phyloP scores from a whole-genome alignment of 1,140 invertebrate genomes.

The Drosophila gunungcola region DNA sequence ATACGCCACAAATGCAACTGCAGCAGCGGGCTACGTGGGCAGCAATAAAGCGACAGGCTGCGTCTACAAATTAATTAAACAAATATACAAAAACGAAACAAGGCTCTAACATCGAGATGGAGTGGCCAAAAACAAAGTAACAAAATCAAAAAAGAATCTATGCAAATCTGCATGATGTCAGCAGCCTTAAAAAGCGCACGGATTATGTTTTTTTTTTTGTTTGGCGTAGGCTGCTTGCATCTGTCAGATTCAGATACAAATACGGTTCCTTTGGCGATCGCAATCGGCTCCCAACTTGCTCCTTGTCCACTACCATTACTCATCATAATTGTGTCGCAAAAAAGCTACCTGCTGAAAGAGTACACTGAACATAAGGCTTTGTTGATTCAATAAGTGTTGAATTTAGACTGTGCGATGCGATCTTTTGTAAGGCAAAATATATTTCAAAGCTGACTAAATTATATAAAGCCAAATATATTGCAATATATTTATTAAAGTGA shows the following conservation, averaged over 20 bases:
- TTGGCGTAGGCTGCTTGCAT: constrained; percentile 46
- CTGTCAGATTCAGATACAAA: constrained; percentile 46
- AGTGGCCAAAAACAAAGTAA: constrained; percentile 21
- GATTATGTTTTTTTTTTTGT: constrained; percentile 23
- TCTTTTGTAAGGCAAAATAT: too few species aligned
- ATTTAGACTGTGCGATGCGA: too few species aligned
- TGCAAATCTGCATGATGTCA: constrained; percentile 78
- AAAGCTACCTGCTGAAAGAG: constrained; percentile 30
- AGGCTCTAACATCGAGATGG: constrained; percentile 39
- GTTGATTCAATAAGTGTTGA: too few species aligned
- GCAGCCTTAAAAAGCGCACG: constrained; percentile 51
- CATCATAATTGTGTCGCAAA: constrained; percentile 68
- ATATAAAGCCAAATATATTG: too few species aligned
- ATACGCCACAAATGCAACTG: constrained; percentile 53
- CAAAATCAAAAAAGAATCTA: constrained; percentile 39
- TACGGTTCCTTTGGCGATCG: constrained; percentile 42
- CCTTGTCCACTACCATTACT: constrained; percentile 62
- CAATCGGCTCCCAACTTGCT: constrained; percentile 54
- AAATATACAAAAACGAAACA: constrained; percentile 63
- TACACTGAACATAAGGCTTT: constrained; percentile 1
- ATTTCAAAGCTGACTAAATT: too few species aligned
- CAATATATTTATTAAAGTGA: too few species aligned
- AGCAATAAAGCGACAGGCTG: constrained; percentile 56
- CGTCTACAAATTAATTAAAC: constrained; percentile 78
- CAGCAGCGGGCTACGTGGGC: constrained; percentile 51